Evolutionary conservation across 2,113 vertebrate species (phyloP), one percentile per base, ranked within the genome.

Genomic region (Lucifuga dentata): DNA sequence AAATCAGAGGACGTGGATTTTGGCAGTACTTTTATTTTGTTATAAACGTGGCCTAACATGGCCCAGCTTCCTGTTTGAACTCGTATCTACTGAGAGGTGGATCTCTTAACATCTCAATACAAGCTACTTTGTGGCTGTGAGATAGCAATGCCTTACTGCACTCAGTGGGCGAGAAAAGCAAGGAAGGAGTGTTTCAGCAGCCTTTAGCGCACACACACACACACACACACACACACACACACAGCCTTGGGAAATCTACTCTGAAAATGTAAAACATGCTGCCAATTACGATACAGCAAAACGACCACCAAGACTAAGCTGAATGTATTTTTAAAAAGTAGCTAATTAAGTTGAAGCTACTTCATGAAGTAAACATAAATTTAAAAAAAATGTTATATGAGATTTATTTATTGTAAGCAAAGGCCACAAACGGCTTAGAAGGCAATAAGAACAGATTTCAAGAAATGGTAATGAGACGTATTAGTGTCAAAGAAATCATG

Each of bases 21-120:
- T 29, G 26, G 26, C 26, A 29, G 26, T 3, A 48, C 80, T 87
- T 90, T 87, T 86, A 87, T 88, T 85, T 75, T 79, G 79, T 53
- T 59, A 63, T 51, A 53, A 15, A 24, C n/a, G n/a, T n/a, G 76
- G 76, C 76, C 80, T 68, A 19, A 40, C 8, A 11, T 44, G 58
- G 78, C 66, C 36, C 41, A 43, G 69, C 63, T 78, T 72, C 62
- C 78, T 68, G 71, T 84, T 80, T 90, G 74, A 90, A 85, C 74
- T 66, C 0, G 1, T 41, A 24, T 38, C 73, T 80, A 64, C 65
- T 16, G 73, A 73, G 80, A 61, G 58, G 55, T 62, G 29, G 17
- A 68, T 75, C 68, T 76, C 81, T 83, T 72, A 85, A 81, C 75
- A 83, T 77, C 61, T 72, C 38, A 63, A 17, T 73, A 79, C 53